Evolutionary conservation across 2,797 vertebrate species (phyloP).

Genomic region (Bufotes viridis): DNA sequence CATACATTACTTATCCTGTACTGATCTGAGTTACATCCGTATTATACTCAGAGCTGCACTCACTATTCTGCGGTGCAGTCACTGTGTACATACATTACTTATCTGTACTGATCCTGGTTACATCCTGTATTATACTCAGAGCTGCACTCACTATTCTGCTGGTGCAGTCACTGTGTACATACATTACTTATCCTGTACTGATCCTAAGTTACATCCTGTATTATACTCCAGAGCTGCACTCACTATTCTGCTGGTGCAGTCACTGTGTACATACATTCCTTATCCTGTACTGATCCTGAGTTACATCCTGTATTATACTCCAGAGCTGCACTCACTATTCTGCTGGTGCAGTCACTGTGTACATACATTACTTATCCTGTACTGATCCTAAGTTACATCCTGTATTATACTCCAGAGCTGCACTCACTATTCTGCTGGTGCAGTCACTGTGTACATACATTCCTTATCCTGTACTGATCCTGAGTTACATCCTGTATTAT

Average conservation of each 20-base stretch:
- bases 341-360: constrained; percentile 18
- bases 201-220: no score
- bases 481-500: not conserved
- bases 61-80: constrained; percentile 11
- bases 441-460: not conserved
- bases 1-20: constrained; percentile 16
- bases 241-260: constrained; percentile 1
- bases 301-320: not conserved
- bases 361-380: constrained; percentile 20
- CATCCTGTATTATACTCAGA: constrained; percentile 12
- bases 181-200: constrained; percentile 13
- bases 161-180: not conserved
- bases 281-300: not conserved
- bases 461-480: not conserved
- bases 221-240: constrained; percentile 18
- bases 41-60: constrained; percentile 7
- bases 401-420: constrained; percentile 8
- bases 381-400: not conserved
- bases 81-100: constrained; percentile 3
- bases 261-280: constrained; percentile 17
- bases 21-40: not conserved
- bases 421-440: constrained; percentile 6
- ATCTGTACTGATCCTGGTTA: not conserved
- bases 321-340: constrained; percentile 10
- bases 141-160: constrained; percentile 12